A percentile compares a stretch with the other conserved stretches of the same genome.
These are phyloP conservation scores for Lanius ludovicianus DNA, from an alignment of 2,113 vertebrate species.

Conservation along the genomic window DNA sequence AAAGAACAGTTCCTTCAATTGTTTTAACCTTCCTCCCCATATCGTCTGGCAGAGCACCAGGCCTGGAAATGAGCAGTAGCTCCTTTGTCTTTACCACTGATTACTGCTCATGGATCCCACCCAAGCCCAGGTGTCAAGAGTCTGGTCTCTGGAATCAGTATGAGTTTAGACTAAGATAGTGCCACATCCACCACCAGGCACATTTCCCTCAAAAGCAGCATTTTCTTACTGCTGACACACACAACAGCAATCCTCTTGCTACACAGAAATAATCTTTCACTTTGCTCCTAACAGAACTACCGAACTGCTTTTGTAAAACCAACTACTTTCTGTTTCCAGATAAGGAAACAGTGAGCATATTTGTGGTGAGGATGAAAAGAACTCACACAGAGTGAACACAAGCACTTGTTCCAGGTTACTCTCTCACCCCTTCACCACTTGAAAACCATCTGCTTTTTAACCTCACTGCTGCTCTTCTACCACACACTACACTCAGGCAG, in stretches of 20 bases:
- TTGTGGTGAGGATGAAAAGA: neutral
- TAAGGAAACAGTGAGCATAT: neutral
- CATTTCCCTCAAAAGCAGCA: neutral
- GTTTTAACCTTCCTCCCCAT: neutral
- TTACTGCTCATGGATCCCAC: neutral
- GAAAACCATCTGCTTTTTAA: neutral
- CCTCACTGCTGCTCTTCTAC: neutral
- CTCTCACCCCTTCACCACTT: neutral
- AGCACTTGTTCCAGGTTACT: neutral
- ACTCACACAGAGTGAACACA: accelerated
- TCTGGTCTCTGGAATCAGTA: neutral
- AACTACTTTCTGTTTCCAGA: neutral
- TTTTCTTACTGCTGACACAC: neutral
- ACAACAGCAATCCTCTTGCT: neutral
- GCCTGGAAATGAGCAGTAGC: neutral
- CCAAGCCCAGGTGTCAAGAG: neutral
- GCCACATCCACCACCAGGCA: neutral
- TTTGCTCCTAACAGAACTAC: neutral
- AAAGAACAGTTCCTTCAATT: neutral
- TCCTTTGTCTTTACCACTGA: neutral
- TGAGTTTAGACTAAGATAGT: neutral
- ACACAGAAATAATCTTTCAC: neutral
- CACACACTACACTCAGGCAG: neutral
- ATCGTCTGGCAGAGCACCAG: neutral
- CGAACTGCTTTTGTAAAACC: neutral